Conservation (phyloP, 2,888 invertebrate species). For the Synanthedon myopaeformis region DNA sequence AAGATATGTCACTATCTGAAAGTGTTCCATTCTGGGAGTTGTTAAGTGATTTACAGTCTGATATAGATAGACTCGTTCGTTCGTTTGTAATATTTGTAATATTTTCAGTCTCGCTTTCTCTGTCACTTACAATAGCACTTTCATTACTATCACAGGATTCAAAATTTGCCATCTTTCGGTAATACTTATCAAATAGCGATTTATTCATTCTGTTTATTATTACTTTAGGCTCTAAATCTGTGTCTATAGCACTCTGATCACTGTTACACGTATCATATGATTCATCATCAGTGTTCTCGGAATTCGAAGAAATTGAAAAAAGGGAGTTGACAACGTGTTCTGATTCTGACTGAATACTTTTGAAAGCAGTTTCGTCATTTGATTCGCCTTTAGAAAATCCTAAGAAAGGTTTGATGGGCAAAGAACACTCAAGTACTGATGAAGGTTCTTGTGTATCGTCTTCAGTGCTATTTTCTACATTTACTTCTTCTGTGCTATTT, state of each 20-base stretch:
- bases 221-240: constrained; percentile 26
- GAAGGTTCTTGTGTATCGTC: neutral
- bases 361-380: constrained; percentile 24
- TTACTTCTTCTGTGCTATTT: too few species aligned
- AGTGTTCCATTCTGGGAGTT: too few species aligned
- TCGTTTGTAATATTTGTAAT: too few species aligned
- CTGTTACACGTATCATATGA: neutral
- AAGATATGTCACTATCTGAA: too few species aligned
- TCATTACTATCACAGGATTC: neutral
- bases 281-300: neutral
- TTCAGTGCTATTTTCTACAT: neutral
- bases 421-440: constrained; percentile 1
- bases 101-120: too few species aligned
- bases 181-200: constrained; percentile 34
- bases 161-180: constrained; percentile 17
- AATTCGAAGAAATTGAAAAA: neutral
- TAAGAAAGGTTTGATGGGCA: constrained; percentile 7
- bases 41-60: too few species aligned
- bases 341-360: neutral
- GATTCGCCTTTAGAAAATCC: constrained; percentile 6
- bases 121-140: too few species aligned
- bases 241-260: constrained; percentile 5
- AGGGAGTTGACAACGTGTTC: neutral
- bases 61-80: too few species aligned
- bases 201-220: constrained; percentile 33